Conservation (phyloP, 2,113 vertebrate species). For the Cavia porcellus region DNA sequence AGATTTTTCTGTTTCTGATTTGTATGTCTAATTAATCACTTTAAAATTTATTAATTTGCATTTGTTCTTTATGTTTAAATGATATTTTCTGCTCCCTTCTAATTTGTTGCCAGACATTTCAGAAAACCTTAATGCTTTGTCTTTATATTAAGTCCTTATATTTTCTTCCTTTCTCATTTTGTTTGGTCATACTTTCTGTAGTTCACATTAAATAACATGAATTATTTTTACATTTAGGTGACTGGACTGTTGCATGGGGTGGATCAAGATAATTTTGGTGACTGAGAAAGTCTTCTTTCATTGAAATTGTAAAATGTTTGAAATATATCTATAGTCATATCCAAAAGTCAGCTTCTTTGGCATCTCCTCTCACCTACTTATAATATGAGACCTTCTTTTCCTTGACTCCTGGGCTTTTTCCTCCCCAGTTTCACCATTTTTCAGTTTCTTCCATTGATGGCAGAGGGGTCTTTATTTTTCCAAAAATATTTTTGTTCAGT, state of each 20-base stretch:
- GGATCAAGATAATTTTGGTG: background rate
- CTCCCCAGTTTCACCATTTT: background rate
- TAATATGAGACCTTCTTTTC: background rate
- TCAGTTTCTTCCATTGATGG: background rate
- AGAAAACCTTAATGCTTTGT: background rate
- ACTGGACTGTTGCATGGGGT: background rate
- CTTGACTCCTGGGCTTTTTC: background rate
- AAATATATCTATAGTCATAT: background rate
- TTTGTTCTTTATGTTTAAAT: background rate
- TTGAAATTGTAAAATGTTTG: background rate
- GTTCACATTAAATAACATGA: background rate
- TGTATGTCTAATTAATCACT: background rate
- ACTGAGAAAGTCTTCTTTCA: background rate
- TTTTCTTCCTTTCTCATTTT: background rate
- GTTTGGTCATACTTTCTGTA: background rate
- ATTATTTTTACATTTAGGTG: background rate
- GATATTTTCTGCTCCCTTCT: background rate
- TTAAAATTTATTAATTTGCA: conserved; percentile 10
- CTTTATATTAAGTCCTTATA: conserved; percentile 1
- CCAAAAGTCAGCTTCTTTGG: background rate
- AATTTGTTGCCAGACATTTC: background rate
- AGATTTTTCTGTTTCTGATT: background rate
- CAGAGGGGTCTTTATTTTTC: background rate
- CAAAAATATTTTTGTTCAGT: background rate
- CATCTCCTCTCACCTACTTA: background rate